phyloP scores from a whole-genome alignment of 2,113 vertebrate species.

The Laticauda laticaudata region DNA sequence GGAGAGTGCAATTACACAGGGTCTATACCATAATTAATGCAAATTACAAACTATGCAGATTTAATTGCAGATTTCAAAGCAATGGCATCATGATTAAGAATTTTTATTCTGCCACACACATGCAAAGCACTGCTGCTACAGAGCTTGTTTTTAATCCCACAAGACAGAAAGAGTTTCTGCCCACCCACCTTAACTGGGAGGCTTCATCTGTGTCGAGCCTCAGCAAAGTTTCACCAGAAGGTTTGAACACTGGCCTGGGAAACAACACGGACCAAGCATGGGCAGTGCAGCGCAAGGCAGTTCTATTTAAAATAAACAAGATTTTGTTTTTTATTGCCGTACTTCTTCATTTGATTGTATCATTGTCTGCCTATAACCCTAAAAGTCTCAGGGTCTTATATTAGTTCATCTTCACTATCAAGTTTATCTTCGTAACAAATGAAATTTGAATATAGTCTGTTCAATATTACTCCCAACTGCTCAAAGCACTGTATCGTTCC shows the following conservation, averaged over 20 bases:
- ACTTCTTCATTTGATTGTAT: background rate
- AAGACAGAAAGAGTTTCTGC: background rate
- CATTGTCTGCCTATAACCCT: background rate
- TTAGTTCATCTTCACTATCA: background rate
- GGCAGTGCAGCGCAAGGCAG: background rate
- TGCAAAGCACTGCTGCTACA: background rate
- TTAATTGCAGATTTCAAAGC: background rate
- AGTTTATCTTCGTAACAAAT: background rate
- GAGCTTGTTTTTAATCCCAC: background rate
- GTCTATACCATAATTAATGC: slow-evolving; percentile 33
- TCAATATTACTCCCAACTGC: background rate
- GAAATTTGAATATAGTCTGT: background rate
- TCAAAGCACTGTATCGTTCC: background rate
- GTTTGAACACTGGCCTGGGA: background rate
- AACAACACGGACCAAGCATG: background rate
- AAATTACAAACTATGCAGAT: slow-evolving; percentile 31
- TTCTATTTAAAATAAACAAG: background rate
- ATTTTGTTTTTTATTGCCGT: background rate
- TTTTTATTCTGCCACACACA: slow-evolving; percentile 20
- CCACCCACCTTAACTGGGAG: background rate
- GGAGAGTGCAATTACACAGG: slow-evolving; percentile 30
- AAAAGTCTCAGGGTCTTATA: background rate
- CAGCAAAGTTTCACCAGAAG: background rate
- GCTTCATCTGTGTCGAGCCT: background rate
- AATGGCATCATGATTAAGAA: slow-evolving; percentile 10